Base-by-base conservation (phyloP, 2,888 invertebrate species). In the Agapetus fuscipes region DNA sequence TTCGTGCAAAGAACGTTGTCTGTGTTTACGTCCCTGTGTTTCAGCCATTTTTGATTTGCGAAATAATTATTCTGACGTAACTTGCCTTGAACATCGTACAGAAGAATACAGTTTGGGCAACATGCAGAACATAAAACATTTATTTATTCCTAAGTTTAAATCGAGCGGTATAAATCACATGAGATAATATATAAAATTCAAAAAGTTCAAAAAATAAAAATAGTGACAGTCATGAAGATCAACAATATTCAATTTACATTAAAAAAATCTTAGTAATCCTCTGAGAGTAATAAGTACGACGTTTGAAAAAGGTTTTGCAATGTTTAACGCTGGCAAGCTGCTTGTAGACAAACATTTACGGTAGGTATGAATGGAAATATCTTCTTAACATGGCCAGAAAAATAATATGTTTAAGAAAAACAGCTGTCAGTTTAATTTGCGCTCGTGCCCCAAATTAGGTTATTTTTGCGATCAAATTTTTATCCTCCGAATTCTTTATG, bases 11-110 rank as follows among this genome's bases (percentile, higher is more conserved):
- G 37, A 59, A 62, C 61, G 60, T 56, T 58, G 57, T 59, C 58
- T 65, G 56, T 66, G 64, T 67, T 63, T 65, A 64, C 59, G 60
- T 64, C 60, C 66, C 59, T 66, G 12, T 20, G 10, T 61, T 60
- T 66, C 69, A 62, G 69, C 68, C 69, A 69, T 69, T 60, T 60
- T 65, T 59, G 62, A 64, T 64, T 64, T 64, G 26, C 29, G 37
- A 64, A 60, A 59, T 62, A 60, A 59, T n/a, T n/a, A n/a, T n/a
- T 60, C 56, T 61, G 58, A 66, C 63, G 63, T 62, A 57, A 64
- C 43, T 36, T 20, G 31, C 34, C 34, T 61, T 66, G 67, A 66
- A 67, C 66, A 68, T 68, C 67, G 65, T 61, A 62, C 27, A 4
- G 27, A 4, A 9, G 7, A 9, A 5, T 27, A 9, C 27, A 27